Evolutionary conservation across 2,797 vertebrate genomes (phyloP).

Genomic region (Gymnothorax javanicus): DNA sequence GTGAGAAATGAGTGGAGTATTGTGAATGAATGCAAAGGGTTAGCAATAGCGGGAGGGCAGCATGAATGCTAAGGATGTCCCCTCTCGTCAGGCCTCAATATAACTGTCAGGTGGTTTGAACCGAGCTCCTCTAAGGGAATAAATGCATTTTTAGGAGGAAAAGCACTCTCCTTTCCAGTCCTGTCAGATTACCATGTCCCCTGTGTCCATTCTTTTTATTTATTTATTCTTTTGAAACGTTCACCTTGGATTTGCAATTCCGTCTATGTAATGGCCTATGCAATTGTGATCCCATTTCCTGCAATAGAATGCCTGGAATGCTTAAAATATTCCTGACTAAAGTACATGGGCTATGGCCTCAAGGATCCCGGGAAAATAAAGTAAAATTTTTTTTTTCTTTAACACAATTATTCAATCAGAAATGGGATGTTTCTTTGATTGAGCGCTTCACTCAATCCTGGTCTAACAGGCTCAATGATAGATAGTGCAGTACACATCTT

Average conservation of each 20-base stretch:
- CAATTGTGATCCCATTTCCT: neutral
- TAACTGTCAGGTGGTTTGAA: neutral
- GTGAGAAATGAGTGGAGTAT: constrained; percentile 33
- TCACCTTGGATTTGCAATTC: constrained; percentile 19
- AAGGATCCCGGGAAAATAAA: neutral
- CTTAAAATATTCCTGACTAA: neutral
- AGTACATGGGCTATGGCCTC: neutral
- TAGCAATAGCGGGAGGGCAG: constrained; percentile 37
- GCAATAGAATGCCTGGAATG: neutral
- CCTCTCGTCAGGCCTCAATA: neutral
- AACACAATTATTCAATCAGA: too few relatives aligned
- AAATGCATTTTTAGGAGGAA: constrained; percentile 9
- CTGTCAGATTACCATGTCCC: constrained; percentile 7
- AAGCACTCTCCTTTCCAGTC: neutral
- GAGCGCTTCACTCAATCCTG: neutral
- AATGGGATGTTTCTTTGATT: neutral
- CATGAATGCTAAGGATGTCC: neutral
- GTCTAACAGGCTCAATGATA: neutral
- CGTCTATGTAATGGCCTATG: neutral
- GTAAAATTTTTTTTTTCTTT: too few relatives aligned
- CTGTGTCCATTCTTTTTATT: too few relatives aligned
- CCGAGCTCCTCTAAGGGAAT: neutral
- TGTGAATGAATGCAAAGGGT: constrained; percentile 58
- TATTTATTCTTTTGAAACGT: neutral
- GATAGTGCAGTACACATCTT: neutral